Evolutionary conservation across 2,888 invertebrate genomes (phyloP), one percentile per base, ranked within the genome.

Genomic region (Xanthorhoe spadicearia): DNA sequence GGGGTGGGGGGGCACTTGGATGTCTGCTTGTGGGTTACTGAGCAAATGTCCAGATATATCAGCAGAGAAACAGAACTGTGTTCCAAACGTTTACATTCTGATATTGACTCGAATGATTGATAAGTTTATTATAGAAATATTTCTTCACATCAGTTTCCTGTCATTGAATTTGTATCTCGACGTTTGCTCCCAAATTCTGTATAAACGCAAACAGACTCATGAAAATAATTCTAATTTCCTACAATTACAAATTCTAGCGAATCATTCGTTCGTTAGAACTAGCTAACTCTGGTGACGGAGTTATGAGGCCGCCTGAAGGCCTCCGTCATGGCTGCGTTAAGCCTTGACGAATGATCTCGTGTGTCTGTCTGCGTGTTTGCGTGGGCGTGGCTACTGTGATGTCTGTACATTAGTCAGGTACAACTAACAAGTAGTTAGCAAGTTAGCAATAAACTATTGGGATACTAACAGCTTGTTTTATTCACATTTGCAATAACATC

Each of bases 381-480:
- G 57, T 46, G 55, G 15, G 28, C 32, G 43, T 23, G 28, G 59
- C 59, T 50, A 63, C 72, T 59, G 64, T 68, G 66, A 4, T 60
- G 68, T 57, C 50, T 68, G 70, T 64, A 50, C 10, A 32, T 61
- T 61, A 61, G 46, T 43, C 13, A 43, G 13, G n/a, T n/a, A n/a
- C n/a, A 43, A 64, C 28, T 54, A 61, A 57, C 50, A 49, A 55
- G 54, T 66, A 57, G 66, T 66, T 66, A 67, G 66, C 43, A 87
- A 57, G 66, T 66, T 66, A 67, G 66, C 43, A 87, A 86, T 86
- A 86, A 86, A 87, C 51, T 74, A 71, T 68, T 85, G 77, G 70
- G 69, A 77, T 75, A 83, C 83, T 87, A 87, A 87, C 84, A 63
- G 86, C 86, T 87, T 71, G 86, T 87, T 87, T 87, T 76, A 87